A percentile compares a stretch with the other conserved stretches of the same genome.
Evolutionary conservation across 2,797 vertebrate species (phyloP).

Genomic region (Danio tinwini): DNA sequence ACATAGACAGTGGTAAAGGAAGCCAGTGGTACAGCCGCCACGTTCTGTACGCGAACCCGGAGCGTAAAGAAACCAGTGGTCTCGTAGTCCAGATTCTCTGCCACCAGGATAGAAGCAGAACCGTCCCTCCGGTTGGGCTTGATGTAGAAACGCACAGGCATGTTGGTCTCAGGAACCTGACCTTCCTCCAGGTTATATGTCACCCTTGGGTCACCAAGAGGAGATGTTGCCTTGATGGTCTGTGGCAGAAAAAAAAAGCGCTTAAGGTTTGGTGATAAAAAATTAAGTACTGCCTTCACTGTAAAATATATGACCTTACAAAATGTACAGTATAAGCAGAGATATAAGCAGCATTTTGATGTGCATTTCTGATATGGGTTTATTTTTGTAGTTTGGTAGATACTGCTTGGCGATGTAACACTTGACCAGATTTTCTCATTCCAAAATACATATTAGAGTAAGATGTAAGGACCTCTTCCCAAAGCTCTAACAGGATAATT

Average conservation of each 20-base stretch:
- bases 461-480: conserved; percentile 39
- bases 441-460: conserved; percentile 32
- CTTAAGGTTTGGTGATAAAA: conserved; percentile 1
- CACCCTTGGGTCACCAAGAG: conserved; percentile 85
- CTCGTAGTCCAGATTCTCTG: conserved; percentile 90
- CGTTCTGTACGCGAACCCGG: conserved; percentile 86
- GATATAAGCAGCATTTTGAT: background rate
- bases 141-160: conserved; percentile 90
- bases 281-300: background rate
- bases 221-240: conserved; percentile 89
- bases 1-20: conserved; percentile 86
- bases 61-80: conserved; percentile 83
- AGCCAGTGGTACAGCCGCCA: conserved; percentile 85
- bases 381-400: conserved; percentile 47
- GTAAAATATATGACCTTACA: background rate
- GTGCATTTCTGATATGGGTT: background rate
- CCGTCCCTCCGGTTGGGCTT: conserved; percentile 86
- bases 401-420: conserved; percentile 49
- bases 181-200: conserved; percentile 91
- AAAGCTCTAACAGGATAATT: conserved; percentile 52
- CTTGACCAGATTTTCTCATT: conserved; percentile 24
- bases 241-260: conserved; percentile 57
- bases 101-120: conserved; percentile 87
- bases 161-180: conserved; percentile 89
- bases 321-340: background rate